Evolutionary conservation across 2,888 invertebrate species (phyloP).

Genomic region (Urechis unicinctus): DNA sequence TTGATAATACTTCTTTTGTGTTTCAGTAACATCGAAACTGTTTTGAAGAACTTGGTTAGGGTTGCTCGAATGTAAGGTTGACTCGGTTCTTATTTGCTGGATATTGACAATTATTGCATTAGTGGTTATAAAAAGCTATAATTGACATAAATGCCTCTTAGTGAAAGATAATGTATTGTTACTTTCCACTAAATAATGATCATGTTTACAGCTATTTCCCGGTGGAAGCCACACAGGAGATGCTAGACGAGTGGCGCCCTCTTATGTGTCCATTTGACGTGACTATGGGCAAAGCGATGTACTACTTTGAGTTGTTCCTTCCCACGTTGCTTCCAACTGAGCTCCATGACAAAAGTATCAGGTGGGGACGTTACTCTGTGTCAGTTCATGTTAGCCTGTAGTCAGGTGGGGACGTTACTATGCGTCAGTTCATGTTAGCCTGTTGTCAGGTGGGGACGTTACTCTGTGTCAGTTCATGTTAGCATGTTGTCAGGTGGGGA

Average conservation of each 20-base stretch:
- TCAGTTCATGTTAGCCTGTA: conserved; percentile 5
- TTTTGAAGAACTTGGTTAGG: conserved; percentile 44
- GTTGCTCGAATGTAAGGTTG: conserved; percentile 45
- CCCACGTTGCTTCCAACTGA: conserved; percentile 64
- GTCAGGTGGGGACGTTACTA: too few relatives aligned
- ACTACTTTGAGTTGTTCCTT: conserved; percentile 68
- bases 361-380: not conserved
- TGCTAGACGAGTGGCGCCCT: conserved; percentile 76
- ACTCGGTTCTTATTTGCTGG: too few relatives aligned
- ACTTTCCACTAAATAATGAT: too few relatives aligned
- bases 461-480: too few relatives aligned
- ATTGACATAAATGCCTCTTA: too few relatives aligned
- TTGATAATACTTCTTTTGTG: conserved; percentile 2
- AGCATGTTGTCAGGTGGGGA: too few relatives aligned
- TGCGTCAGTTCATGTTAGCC: too few relatives aligned
- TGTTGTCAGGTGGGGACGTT: too few relatives aligned
- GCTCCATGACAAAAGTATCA: conserved; percentile 35
- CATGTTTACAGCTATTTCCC: conserved; percentile 46
- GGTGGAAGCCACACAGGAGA: conserved; percentile 70
- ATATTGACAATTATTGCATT: not conserved
- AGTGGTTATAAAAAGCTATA: not conserved
- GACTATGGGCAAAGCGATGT: conserved; percentile 38
- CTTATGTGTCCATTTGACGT: conserved; percentile 68
- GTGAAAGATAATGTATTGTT: too few relatives aligned
- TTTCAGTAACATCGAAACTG: conserved; percentile 48